phyloP scores from a whole-genome alignment of 2,797 vertebrate species.

The Sebastes miniatus region DNA sequence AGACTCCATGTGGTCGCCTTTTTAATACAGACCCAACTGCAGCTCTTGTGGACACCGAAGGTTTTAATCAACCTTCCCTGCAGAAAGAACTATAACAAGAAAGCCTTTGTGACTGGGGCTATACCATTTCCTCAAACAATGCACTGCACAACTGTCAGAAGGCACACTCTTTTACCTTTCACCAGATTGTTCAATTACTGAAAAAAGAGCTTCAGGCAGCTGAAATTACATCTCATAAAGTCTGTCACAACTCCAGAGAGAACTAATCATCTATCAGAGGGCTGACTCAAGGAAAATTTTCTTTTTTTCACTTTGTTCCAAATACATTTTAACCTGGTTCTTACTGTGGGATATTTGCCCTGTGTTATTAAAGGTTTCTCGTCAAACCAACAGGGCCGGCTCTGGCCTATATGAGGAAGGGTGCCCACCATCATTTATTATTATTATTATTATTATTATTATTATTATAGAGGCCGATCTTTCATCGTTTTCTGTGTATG shows the following conservation, averaged over 20 bases:
- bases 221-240: constrained; percentile 47
- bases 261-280: constrained; percentile 19
- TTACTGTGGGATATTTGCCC: neutral
- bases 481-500: neutral
- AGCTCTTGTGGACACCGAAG: neutral
- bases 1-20: neutral
- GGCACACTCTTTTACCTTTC: constrained; percentile 2
- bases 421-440: no score
- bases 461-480: no score
- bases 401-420: no score
- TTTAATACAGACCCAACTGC: neutral
- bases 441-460: no score
- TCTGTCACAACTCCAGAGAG: constrained; percentile 35
- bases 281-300: neutral
- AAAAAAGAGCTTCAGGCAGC: constrained; percentile 27
- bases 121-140: constrained; percentile 24
- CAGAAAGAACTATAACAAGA: neutral
- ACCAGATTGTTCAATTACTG: constrained; percentile 34
- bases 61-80: constrained; percentile 24
- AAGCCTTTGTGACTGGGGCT: neutral
- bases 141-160: neutral
- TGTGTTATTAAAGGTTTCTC: neutral
- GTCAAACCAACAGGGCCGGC: no score
- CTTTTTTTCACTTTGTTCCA: neutral
- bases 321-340: neutral